Conservation (phyloP, 2,113 vertebrate genomes). For the Sorex araneus region DNA sequence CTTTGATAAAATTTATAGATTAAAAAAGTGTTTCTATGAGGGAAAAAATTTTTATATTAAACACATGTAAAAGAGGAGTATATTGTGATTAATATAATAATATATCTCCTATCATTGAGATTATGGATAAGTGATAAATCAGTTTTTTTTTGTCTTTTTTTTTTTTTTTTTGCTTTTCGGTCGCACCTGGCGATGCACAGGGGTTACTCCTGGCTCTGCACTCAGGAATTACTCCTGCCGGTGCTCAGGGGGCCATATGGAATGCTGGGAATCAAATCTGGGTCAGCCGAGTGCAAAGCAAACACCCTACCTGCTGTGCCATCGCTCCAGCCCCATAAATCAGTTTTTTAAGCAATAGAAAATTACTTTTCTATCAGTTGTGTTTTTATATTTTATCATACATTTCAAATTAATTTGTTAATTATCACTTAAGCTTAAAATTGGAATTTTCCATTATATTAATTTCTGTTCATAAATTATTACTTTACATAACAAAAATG, state of each 20-base stretch:
- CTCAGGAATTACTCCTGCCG: too few relatives aligned
- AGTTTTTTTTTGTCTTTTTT: too few relatives aligned
- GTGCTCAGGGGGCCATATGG: too few relatives aligned
- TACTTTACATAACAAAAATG: background rate
- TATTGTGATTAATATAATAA: background rate
- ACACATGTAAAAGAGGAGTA: background rate
- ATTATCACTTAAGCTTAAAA: background rate
- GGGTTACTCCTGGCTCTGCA: too few relatives aligned
- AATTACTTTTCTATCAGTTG: background rate
- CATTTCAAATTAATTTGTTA: background rate
- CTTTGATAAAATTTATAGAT: background rate
- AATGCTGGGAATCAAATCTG: too few relatives aligned
- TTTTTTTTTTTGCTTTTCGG: too few relatives aligned
- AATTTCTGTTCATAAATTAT: background rate
- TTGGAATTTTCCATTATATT: background rate
- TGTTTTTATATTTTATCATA: background rate
- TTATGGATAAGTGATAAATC: background rate
- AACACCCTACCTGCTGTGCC: too few relatives aligned
- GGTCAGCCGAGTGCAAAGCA: too few relatives aligned
- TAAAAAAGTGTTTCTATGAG: background rate
- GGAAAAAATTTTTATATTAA: background rate
- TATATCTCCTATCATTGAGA: background rate
- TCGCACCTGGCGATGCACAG: too few relatives aligned
- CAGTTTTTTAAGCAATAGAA: conserved; percentile 8
- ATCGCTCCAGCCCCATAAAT: too few relatives aligned